Evolutionary conservation across 1,140 invertebrate genomes (phyloP), one percentile per base, ranked within the genome.

Genomic region (Drosophila takahashii): DNA sequence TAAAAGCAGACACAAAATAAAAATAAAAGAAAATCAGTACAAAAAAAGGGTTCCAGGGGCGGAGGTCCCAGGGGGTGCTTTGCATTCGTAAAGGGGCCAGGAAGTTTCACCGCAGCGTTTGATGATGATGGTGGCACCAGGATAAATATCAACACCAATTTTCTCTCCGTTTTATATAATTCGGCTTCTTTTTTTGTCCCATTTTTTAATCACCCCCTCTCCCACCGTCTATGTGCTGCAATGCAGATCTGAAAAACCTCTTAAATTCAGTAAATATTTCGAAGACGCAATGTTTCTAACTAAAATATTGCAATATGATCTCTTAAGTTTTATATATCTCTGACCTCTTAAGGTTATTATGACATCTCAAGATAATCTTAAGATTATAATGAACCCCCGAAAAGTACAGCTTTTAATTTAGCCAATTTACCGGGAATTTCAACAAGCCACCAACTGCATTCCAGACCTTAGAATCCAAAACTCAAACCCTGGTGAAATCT

Each of bases 71-170:
- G 36, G 52, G 34, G 18, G n/a, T n/a, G n/a, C n/a, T 15, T 22
- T 16, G n/a, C 29, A 57, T 57, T 47, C 34, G 29, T 41, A 37
- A 64, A 32, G 22, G n/a, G n/a, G n/a, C n/a, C n/a, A 39, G 32
- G 51, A 8, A 74, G 56, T 34, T 75, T 67, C 78, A 74, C 57
- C 74, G 10, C 42, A 22, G 10, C 1, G 16, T 57, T n/a, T n/a
- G 57, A 18, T 44, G 73, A 39, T 54, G 41, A 58, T 51, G 50
- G 37, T 50, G 72, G 50, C 69, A 79, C 66, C 61, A 64, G 60
- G 72, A 77, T 81, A 79, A 84, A 67, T 77, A 79, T 84, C 76
- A 83, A 83, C 79, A 71, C 79, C 79, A 39, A 81, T 29, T 48
- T 29, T 65, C 45, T 61, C 73, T 70, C 64, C 54, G 10, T 13